Base-by-base conservation (phyloP, 2,113 vertebrate genomes). In the Merops nubicus region DNA sequence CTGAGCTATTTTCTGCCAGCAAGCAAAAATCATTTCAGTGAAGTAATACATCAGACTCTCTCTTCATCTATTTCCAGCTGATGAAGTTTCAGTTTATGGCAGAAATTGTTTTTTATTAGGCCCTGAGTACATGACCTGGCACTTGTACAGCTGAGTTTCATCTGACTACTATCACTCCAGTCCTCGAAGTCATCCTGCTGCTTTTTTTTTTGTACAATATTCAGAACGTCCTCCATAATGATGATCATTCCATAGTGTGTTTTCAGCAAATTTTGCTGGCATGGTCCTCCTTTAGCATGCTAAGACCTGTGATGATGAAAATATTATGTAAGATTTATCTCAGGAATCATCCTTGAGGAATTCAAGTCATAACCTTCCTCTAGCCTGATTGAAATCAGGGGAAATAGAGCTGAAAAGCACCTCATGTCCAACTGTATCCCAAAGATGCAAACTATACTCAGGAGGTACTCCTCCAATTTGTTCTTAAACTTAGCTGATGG, bases 201-300 rank as follows among this genome's bases (percentile, higher is more conserved):
- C 33, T 34, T 78, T 70, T 63, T 74, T 73, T 85, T 91, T 40
- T 77, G 76, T 34, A 67, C 60, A 69, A 75, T 92, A 84, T 77
- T 93, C 80, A 86, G 76, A 91, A 47, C 86, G 89, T 96, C 87
- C 86, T 85, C 87, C 84, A 78, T 93, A 84, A 91, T 72, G 89
- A 87, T 93, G 94, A 96, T 96, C 93, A 96, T 96, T 91, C 76
- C 50, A 54, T 54, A 59, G 47, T 82, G 87, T 96, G 93, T 96
- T 92, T 95, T 93, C 93, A 93, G 89, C 91, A 92, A 87, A 87
- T 95, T 92, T 87, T 91, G 51, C 78, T 96, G 91, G 80, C 83
- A 59, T 36, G 51, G 80, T 54, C 62, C n/a, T 95, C 34, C 34
- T 70, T 78, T 75, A 43, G 47, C 0, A 1, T 87, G 73, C 89